Evolutionary conservation across 1,140 invertebrate genomes (phyloP).

Genomic region (Diabrotica virgifera): DNA sequence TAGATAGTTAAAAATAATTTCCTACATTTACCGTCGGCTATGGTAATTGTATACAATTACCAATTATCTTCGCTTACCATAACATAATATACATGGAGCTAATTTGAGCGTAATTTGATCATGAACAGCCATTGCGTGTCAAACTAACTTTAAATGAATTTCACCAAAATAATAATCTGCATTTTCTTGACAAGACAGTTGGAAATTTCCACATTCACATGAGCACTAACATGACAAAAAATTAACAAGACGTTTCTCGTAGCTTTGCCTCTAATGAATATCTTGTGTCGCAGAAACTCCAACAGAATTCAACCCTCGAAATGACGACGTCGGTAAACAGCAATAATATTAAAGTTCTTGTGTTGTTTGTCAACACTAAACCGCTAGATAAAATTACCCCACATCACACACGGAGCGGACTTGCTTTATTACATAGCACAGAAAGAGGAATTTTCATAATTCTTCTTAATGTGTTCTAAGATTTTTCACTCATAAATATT

Average conservation of each 20-base stretch:
- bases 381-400: not conserved
- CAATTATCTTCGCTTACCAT: too few species aligned
- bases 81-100: too few species aligned
- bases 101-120: too few species aligned
- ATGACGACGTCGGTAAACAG: not conserved
- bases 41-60: too few species aligned
- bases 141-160: not conserved
- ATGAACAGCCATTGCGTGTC: too few species aligned
- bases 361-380: not conserved
- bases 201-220: not conserved
- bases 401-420: not conserved
- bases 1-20: too few species aligned
- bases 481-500: too few species aligned
- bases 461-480: too few species aligned
- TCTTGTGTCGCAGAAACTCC: not conserved
- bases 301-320: not conserved
- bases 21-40: too few species aligned
- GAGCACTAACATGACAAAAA: not conserved
- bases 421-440: too few species aligned
- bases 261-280: not conserved
- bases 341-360: not conserved
- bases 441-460: too few species aligned
- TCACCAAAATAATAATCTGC: not conserved
- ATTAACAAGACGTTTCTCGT: not conserved
- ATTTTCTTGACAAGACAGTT: not conserved